phyloP scores from a whole-genome alignment of 2,888 invertebrate genomes.

The Tillus elongatus region DNA sequence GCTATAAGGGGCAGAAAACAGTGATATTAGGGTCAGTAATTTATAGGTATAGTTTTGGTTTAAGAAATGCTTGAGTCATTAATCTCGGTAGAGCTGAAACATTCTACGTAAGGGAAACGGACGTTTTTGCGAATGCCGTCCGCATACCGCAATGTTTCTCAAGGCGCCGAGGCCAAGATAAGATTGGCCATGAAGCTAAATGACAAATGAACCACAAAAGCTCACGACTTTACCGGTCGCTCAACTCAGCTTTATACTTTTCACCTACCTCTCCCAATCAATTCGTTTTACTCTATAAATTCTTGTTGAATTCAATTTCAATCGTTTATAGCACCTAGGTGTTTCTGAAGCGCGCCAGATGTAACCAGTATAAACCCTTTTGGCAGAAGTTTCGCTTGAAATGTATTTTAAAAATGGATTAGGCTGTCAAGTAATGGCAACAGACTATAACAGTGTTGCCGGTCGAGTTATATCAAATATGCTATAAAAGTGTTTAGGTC shows the following conservation, averaged over 20 bases:
- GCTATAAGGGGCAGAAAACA: slow-evolving; percentile 2
- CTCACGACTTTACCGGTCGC: slow-evolving; percentile 1
- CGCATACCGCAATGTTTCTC: slow-evolving; percentile 1
- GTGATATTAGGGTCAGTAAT: slow-evolving; percentile 3
- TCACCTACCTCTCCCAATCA: neutral
- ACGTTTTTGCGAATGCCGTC: slow-evolving; percentile 4
- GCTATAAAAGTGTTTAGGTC: too few relatives aligned
- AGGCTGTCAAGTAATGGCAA: too few relatives aligned
- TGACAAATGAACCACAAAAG: slow-evolving; percentile 3
- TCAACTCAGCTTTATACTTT: slow-evolving; percentile 1
- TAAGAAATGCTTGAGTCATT: slow-evolving; percentile 3
- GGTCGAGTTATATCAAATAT: too few relatives aligned
- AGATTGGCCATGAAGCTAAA: slow-evolving; percentile 4
- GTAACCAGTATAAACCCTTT: too few relatives aligned
- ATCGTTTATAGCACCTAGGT: too few relatives aligned
- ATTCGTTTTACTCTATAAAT: slow-evolving; percentile 1
- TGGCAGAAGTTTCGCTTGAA: too few relatives aligned
- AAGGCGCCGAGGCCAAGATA: slow-evolving; percentile 4
- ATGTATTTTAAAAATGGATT: too few relatives aligned
- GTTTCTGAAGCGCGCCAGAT: too few relatives aligned
- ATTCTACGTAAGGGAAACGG: too few relatives aligned
- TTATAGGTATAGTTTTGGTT: slow-evolving; percentile 3
- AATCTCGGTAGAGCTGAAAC: slow-evolving; percentile 4
- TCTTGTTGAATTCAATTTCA: too few relatives aligned
- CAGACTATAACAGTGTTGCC: too few relatives aligned